Conservation (phyloP, 1,140 invertebrate species). For the Cataglyphis hispanica region DNA sequence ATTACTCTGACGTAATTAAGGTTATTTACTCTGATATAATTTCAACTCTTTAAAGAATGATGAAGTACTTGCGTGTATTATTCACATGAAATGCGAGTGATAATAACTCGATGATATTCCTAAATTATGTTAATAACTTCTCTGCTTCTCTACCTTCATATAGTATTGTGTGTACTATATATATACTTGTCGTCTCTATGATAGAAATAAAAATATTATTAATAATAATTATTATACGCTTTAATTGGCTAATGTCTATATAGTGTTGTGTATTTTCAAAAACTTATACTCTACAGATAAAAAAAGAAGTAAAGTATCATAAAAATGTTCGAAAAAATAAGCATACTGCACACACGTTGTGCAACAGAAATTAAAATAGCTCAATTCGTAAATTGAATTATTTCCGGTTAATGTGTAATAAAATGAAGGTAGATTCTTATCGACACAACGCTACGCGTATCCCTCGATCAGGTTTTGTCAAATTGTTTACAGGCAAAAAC, state of each 20-base stretch:
- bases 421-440: constrained; percentile 40
- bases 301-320: constrained; percentile 74
- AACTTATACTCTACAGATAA: constrained; percentile 75
- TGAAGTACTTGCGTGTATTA: constrained; percentile 68
- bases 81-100: constrained; percentile 68
- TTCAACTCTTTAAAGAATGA: constrained; percentile 63
- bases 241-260: constrained; percentile 76
- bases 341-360: constrained; percentile 53
- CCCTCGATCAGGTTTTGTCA: constrained; percentile 44
- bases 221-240: constrained; percentile 74
- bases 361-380: constrained; percentile 49
- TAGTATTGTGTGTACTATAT: constrained; percentile 71
- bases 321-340: constrained; percentile 78
- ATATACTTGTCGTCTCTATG: constrained; percentile 68
- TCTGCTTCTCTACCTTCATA: constrained; percentile 66
- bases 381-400: constrained; percentile 35
- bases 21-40: constrained; percentile 65
- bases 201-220: constrained; percentile 74
- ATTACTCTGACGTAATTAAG: constrained; percentile 70
- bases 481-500: constrained; percentile 67
- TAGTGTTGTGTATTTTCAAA: constrained; percentile 75
- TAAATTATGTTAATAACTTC: constrained; percentile 74
- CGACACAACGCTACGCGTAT: constrained; percentile 42
- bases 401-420: constrained; percentile 48
- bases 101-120: constrained; percentile 66